Conservation (phyloP, 2,113 vertebrate genomes). For the Ptychochromis oligacanthus region DNA sequence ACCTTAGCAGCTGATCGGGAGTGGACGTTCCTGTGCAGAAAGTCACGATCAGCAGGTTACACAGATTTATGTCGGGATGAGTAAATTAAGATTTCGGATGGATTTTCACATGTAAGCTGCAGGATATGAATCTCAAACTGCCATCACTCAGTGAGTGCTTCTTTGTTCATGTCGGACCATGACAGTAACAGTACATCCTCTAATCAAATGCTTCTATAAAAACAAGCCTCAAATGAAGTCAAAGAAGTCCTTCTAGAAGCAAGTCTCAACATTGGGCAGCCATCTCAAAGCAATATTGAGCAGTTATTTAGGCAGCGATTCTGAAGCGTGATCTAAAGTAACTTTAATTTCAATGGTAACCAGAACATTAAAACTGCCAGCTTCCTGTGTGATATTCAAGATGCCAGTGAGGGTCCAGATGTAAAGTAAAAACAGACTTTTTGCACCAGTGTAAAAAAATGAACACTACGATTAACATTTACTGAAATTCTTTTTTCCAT, state of each 20-base stretch:
- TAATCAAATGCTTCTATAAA: not conserved
- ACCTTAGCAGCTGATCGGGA: constrained; percentile 70
- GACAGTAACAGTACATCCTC: not conserved
- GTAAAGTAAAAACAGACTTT: too few relatives aligned
- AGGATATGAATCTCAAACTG: not conserved
- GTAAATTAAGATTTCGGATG: not conserved
- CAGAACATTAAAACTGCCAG: too few relatives aligned
- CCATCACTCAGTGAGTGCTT: not conserved
- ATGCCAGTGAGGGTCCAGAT: too few relatives aligned
- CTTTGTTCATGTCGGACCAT: not conserved
- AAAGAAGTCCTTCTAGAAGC: too few relatives aligned
- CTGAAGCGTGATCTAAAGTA: too few relatives aligned
- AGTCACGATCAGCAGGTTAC: not conserved
- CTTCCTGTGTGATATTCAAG: not conserved
- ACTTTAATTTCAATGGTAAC: too few relatives aligned
- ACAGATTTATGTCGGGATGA: not conserved
- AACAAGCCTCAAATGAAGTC: too few relatives aligned
- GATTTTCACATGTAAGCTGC: not conserved
- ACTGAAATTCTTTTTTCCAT: not conserved
- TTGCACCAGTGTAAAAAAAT: too few relatives aligned
- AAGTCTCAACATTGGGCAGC: too few relatives aligned
- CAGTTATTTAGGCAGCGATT: too few relatives aligned
- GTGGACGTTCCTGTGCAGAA: constrained; percentile 69
- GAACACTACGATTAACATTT: too few relatives aligned
- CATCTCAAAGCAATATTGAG: too few relatives aligned